These are phyloP conservation scores for Drosophila hamatofila DNA, from an alignment of 2,888 invertebrate genomes.

Conservation along the genomic window DNA sequence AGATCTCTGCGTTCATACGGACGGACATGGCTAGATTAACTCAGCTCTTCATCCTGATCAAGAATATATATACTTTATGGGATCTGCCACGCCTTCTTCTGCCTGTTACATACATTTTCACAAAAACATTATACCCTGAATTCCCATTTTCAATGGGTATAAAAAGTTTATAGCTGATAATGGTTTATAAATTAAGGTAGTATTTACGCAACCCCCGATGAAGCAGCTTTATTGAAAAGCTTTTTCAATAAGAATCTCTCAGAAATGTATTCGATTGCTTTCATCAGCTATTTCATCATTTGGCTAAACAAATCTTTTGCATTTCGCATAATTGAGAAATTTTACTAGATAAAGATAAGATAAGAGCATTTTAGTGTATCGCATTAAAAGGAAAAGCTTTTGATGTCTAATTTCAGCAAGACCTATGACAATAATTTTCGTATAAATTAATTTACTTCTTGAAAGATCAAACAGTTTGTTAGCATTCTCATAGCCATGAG, in stretches of 20 bases:
- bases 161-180: background rate
- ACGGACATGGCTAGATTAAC: too few relatives aligned
- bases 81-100: too few relatives aligned
- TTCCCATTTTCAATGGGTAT: background rate
- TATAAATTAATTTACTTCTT: constrained; percentile 10
- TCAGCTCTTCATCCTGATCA: too few relatives aligned
- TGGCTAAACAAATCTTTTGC: background rate
- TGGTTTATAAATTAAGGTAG: background rate
- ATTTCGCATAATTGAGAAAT: background rate
- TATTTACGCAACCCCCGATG: background rate
- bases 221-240: background rate
- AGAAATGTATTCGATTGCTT: background rate
- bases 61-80: too few relatives aligned
- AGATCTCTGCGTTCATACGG: too few relatives aligned
- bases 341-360: background rate
- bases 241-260: background rate
- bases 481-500: background rate
- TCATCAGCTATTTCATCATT: constrained; percentile 11
- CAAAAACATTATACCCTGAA: background rate
- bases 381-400: background rate
- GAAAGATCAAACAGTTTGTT: background rate
- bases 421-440: constrained; percentile 18
- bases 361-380: background rate
- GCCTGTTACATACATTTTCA: background rate
- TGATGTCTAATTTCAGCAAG: background rate